Base-by-base conservation (phyloP, 2,888 invertebrate species). In the Drosophila limbata region DNA sequence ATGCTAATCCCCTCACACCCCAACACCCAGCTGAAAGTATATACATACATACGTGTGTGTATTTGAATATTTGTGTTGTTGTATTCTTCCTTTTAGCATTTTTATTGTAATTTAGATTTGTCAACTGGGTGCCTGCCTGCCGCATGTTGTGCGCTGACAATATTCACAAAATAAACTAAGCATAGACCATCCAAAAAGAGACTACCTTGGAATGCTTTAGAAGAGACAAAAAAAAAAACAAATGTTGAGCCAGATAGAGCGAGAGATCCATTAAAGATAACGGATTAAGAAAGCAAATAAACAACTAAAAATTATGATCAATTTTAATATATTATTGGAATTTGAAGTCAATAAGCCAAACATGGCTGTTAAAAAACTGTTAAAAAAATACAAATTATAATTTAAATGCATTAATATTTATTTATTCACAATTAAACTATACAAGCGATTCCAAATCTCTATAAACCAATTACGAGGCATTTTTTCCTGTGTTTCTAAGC, bases 81-180 rank as follows among this genome's bases (percentile, higher is more conserved):
- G 35, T 68, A 53, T 52, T 73, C 56, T 48, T 77, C 63, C 61
- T 65, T 69, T 73, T 52, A 70, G 74, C 64, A 62, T 65, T 66
- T 78, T 75, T 73, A 71, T 80, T 81, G 87, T 73, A 84, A 87
- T 78, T 87, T 81, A 82, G 77, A 64, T 73, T 72, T 70, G 79
- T 87, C 84, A 79, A 81, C 81, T 79, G 60, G 68, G 63, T 74
- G 76, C 60, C 79, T 47, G 53, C 33, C 69, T 64, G 63, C 63
- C 53, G 60, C 61, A 63, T 28, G 45, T 37, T 39, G 37, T 64
- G 59, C 47, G 69, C 65, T 69, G 77, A 66, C 70, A 61, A 73
- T 60, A 77, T 69, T 48, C 62, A 56, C 62, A 56, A 59, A 76
- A 77, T 63, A 77, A 73, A 69, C 69, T 45, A 77, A 62, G 73